These are phyloP conservation scores for Sympetrum striolatum DNA, from an alignment of 2,888 invertebrate species.

Conservation along the genomic window DNA sequence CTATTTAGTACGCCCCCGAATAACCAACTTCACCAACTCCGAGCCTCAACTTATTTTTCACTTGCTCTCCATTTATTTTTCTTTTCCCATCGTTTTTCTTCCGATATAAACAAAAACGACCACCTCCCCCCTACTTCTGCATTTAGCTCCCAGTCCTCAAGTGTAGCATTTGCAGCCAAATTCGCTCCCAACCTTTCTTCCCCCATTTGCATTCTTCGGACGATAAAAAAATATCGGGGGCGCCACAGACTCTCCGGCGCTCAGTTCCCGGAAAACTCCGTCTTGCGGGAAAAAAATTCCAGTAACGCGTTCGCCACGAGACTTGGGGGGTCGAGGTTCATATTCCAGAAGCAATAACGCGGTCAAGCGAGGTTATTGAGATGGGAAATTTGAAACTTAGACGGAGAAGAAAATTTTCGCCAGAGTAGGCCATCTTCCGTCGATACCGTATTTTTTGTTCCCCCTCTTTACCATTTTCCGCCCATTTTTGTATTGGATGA, in stretches of 20 bases:
- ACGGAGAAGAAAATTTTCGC: background rate
- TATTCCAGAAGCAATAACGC: slow-evolving; percentile 3
- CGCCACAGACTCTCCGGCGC: background rate
- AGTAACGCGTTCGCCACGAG: background rate
- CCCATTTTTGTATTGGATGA: background rate
- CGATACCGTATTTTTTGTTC: background rate
- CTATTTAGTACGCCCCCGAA: too few relatives aligned
- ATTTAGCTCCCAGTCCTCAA: background rate
- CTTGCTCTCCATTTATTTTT: background rate
- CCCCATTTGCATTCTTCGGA: background rate
- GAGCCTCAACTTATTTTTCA: background rate
- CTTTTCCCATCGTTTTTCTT: background rate
- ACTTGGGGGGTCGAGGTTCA: background rate
- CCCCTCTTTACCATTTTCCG: background rate
- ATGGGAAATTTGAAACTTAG: background rate
- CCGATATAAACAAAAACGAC: background rate
- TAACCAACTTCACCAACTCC: too few relatives aligned
- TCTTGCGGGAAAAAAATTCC: background rate
- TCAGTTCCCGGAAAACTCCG: background rate
- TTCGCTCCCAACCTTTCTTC: background rate
- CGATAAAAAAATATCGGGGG: background rate
- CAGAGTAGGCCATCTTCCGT: background rate
- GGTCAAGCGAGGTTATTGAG: slow-evolving; percentile 9
- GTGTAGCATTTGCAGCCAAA: slow-evolving; percentile 20
- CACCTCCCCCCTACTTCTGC: background rate